Conservation (phyloP, 2,888 invertebrate genomes). For the Endomychus coccineus region DNA sequence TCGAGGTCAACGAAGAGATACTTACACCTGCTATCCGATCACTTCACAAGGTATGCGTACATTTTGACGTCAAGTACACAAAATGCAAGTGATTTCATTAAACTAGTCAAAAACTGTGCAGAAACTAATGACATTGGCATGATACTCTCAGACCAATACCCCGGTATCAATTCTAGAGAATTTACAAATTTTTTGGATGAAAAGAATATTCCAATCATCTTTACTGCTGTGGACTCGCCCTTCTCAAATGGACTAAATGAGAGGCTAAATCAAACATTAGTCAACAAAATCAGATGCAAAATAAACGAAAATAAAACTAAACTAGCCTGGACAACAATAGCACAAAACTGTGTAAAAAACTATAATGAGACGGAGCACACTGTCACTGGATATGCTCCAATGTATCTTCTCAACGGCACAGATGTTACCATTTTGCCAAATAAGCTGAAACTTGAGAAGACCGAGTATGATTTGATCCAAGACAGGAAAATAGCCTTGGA, state of each 20-base stretch:
- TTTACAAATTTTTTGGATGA: constrained; percentile 1
- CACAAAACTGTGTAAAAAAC: constrained; percentile 5
- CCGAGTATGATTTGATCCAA: too few species aligned
- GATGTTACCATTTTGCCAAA: too few species aligned
- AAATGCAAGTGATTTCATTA: constrained; percentile 7
- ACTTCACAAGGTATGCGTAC: constrained; percentile 9
- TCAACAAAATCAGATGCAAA: constrained; percentile 3
- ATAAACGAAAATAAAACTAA: constrained; percentile 2
- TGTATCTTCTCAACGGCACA: too few species aligned
- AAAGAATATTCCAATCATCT: constrained; percentile 1
- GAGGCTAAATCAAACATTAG: constrained; percentile 4
- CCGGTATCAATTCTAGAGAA: constrained; percentile 22
- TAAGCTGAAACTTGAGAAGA: too few species aligned
- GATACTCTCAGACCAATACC: constrained; percentile 23
- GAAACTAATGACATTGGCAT: constrained; percentile 5
- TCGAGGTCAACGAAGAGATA: constrained; percentile 11
- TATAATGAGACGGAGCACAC: constrained; percentile 6
- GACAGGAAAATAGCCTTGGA: too few species aligned
- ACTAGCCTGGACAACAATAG: constrained; percentile 3
- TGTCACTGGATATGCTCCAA: too few species aligned
- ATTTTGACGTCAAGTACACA: constrained; percentile 7
- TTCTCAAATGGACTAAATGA: constrained; percentile 5
- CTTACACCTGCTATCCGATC: constrained; percentile 5
- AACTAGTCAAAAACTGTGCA: background rate
- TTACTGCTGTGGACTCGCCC: constrained; percentile 2